Evolutionary conservation across 2,888 invertebrate genomes (phyloP).

Genomic region (Parnassius glacialis): DNA sequence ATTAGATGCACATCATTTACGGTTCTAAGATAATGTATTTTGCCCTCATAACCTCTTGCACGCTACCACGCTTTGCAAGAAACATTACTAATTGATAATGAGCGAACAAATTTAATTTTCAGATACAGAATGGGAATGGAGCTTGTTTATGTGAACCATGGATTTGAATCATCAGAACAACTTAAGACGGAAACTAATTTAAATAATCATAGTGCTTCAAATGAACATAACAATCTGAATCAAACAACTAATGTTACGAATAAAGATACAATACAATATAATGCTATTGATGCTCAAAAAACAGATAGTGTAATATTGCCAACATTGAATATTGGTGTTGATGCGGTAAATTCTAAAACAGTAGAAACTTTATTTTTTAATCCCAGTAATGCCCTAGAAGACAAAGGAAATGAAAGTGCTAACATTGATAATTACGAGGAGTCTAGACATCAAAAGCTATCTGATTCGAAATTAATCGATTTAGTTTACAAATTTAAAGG

Average conservation of each 20-base stretch:
- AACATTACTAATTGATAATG: too few relatives aligned
- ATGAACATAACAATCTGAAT: neutral
- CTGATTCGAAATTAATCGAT: neutral
- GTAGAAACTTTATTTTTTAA: neutral
- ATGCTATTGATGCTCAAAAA: neutral
- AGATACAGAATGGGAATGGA: neutral
- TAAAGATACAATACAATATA: neutral
- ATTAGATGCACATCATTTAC: too few relatives aligned
- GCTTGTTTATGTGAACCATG: conserved; percentile 1
- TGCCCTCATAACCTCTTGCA: too few relatives aligned
- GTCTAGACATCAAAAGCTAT: neutral
- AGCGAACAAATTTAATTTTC: neutral
- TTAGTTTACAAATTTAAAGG: conserved; percentile 12
- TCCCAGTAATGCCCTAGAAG: neutral
- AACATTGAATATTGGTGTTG: neutral
- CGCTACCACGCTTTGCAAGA: too few relatives aligned
- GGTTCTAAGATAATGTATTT: too few relatives aligned
- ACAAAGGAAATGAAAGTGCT: neutral
- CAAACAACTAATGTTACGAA: neutral
- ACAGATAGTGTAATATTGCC: neutral
- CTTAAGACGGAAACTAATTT: neutral
- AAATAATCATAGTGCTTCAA: neutral
- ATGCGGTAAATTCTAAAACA: neutral
- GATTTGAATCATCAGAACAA: conserved; percentile 6
- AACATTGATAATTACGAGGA: neutral